Evolutionary conservation across 2,113 vertebrate species (phyloP), one percentile per base, ranked within the genome.

Genomic region (Suncus etruscus): DNA sequence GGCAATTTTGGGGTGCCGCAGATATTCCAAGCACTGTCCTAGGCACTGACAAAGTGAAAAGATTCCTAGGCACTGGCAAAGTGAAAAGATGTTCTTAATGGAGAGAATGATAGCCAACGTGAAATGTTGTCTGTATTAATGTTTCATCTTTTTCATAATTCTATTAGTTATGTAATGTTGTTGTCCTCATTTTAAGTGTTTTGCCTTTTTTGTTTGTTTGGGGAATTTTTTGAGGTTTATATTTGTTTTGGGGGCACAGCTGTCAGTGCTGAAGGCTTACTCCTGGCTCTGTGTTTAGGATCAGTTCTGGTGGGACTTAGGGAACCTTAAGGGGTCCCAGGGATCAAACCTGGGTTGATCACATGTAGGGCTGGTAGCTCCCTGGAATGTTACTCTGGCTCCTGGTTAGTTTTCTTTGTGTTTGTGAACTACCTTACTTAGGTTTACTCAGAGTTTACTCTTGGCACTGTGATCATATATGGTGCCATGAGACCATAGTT

Each of bases 71-170:
- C 5, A 47, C 22, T 39, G 70, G 0, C 51, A 51, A 24, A 93
- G 77, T 8, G 22, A 65, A 83, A 80, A 65, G 24, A 63, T 31
- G 31, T 31, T 68, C 18, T 20, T 61, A 20, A 16, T 22, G 32
- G 75, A 20, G 14, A 24, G 45, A 48, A 58, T 81, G 22, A 47
- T 32, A 91, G 65, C 78, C 50, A 78, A 76, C 12, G 11, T 25
- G n/a, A 51, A 48, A 66, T 83, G 25, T 87, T 91, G 91, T 86
- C 51, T 87, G 73, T 65, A 51, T 77, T 90, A 83, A 92, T 47
- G 87, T 18, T 68, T 76, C 65, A 61, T 84, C 69, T 48, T 61
- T 11, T 81, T 81, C 11, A 63, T 51, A 80, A 84, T 82, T 8
- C n/a, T 84, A 3, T 39, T 58, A 91, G 47, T 76, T 78, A 66